Percentiles rank a stretch among this genome's conserved stretches.
These are phyloP conservation scores for Amphipoea lucens DNA, from an alignment of 2,888 invertebrate species.

Conservation along the genomic window DNA sequence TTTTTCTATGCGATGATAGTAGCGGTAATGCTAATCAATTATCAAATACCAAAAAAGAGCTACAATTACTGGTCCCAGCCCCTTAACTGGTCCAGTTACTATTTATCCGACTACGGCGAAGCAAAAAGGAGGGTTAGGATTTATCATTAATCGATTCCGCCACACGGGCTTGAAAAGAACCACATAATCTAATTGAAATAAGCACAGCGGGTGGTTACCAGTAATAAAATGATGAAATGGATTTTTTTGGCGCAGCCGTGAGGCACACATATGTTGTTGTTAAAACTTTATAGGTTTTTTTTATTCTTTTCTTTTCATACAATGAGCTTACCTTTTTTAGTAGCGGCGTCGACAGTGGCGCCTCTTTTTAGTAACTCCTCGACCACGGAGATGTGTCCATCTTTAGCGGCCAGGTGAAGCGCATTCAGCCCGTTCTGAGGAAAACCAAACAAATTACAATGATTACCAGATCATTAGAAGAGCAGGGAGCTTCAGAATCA, in stretches of 20 bases:
- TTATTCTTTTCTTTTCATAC: not conserved
- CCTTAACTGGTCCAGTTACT: not conserved
- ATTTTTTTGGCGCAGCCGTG: not conserved
- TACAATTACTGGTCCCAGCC: no score
- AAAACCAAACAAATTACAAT: not conserved
- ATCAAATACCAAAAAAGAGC: no score
- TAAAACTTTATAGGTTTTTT: not conserved
- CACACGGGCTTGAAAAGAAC: not conserved
- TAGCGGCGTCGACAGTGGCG: slow-evolving; percentile 98
- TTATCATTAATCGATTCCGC: not conserved
- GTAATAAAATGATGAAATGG: not conserved
- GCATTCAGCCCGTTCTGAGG: slow-evolving; percentile 98
- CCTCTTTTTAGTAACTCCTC: slow-evolving; percentile 96
- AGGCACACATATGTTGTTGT: not conserved
- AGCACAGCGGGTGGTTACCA: slow-evolving; percentile 4
- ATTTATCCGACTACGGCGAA: no score
- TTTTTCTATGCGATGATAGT: no score
- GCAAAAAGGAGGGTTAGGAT: no score
- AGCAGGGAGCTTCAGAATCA: not conserved
- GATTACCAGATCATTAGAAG: not conserved
- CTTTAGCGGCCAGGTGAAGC: slow-evolving; percentile 98
- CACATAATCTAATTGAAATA: not conserved
- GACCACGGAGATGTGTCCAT: slow-evolving; percentile 98
- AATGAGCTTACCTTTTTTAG: slow-evolving; percentile 95
- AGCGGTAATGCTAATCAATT: no score